These are phyloP conservation scores for Autographa gamma DNA, from an alignment of 2,888 invertebrate species.

Conservation along the genomic window DNA sequence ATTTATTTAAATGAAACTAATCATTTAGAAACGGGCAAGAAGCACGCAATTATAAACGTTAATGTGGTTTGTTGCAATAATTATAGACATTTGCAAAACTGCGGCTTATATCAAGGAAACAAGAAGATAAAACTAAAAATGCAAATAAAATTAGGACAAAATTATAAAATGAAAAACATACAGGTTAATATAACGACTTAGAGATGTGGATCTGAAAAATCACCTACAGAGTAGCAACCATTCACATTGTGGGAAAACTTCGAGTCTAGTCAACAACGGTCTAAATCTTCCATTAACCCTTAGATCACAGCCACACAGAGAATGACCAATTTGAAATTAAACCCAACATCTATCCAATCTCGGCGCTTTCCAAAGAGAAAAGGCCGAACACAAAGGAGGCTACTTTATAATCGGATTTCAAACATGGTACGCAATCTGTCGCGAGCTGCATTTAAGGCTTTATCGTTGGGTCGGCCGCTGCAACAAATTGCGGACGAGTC, in stretches of 20 bases:
- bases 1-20: background rate
- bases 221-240: background rate
- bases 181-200: background rate
- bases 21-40: background rate
- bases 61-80: too few relatives aligned
- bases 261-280: background rate
- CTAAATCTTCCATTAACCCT: background rate
- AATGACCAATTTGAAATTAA: constrained; percentile 40
- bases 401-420: constrained; percentile 62
- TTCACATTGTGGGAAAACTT: background rate
- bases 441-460: constrained; percentile 62
- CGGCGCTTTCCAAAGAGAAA: constrained; percentile 42
- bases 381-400: constrained; percentile 50
- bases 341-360: constrained; percentile 42
- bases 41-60: background rate
- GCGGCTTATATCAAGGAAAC: too few relatives aligned
- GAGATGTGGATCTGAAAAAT: background rate
- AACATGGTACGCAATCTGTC: constrained; percentile 64
- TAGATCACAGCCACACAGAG: constrained; percentile 10
- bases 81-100: too few relatives aligned
- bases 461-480: constrained; percentile 56
- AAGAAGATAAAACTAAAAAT: too few relatives aligned
- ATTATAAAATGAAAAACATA: too few relatives aligned
- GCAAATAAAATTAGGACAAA: too few relatives aligned
- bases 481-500: constrained; percentile 61